These are phyloP conservation scores for Drosophila multiciliata DNA, from an alignment of 2,888 invertebrate genomes.

Conservation along the genomic window DNA sequence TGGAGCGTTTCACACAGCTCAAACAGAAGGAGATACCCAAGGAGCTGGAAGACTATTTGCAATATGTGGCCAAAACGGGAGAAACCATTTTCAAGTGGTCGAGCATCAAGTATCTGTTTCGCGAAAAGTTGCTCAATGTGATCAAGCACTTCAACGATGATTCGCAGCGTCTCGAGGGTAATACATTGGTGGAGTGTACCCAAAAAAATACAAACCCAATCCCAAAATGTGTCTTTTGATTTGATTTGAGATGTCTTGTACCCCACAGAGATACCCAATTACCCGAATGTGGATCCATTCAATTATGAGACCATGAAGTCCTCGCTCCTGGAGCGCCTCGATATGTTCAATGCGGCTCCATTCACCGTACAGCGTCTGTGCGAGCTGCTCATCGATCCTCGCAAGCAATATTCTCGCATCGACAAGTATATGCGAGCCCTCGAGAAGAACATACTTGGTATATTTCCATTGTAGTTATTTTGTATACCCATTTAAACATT, in stretches of 20 bases:
- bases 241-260: neutral
- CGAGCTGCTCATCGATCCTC: constrained; percentile 95
- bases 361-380: constrained; percentile 98
- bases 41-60: constrained; percentile 94
- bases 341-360: constrained; percentile 94
- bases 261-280: constrained; percentile 90
- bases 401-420: constrained; percentile 96
- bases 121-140: constrained; percentile 93
- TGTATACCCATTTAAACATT: neutral
- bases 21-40: constrained; percentile 93
- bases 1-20: constrained; percentile 93
- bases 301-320: constrained; percentile 95
- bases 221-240: neutral
- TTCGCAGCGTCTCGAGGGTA: constrained; percentile 87
- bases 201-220: neutral
- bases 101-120: constrained; percentile 93
- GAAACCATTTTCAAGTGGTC: constrained; percentile 97
- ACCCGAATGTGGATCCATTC: constrained; percentile 96
- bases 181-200: constrained; percentile 30
- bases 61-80: constrained; percentile 95
- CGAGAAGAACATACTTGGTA: constrained; percentile 94
- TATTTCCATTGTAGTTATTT: constrained; percentile 25
- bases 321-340: constrained; percentile 91
- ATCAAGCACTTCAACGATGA: constrained; percentile 95
- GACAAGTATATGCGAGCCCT: constrained; percentile 99